Percentiles rank a stretch among this genome's conserved stretches.
Evolutionary conservation across 2,888 invertebrate genomes (phyloP).

Genomic region (Drosophila sordidula): DNA sequence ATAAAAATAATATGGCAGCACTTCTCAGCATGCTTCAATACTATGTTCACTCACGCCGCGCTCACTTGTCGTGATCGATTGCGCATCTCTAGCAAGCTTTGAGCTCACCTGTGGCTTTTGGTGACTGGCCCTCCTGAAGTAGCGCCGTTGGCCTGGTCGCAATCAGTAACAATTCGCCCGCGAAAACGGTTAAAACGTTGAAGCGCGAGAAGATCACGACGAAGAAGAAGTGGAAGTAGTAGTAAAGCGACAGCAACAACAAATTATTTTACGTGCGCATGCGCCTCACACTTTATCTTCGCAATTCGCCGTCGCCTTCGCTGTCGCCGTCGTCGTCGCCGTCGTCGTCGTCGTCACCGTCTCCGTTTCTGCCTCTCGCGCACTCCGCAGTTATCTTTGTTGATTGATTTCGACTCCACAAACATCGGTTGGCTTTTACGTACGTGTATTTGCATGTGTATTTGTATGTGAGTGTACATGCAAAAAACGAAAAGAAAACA

Average conservation of each 20-base stretch:
- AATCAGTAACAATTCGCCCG: slow-evolving; percentile 71
- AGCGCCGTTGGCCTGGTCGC: slow-evolving; percentile 46
- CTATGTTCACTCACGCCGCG: slow-evolving; percentile 24
- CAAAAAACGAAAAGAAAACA: slow-evolving; percentile 38
- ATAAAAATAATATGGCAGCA: not conserved
- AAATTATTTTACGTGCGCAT: slow-evolving; percentile 55
- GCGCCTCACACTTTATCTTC: slow-evolving; percentile 56
- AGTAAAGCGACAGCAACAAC: slow-evolving; percentile 19
- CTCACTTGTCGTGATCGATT: not conserved
- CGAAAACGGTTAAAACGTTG: slow-evolving; percentile 76
- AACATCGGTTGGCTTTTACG: slow-evolving; percentile 37
- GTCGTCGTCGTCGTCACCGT: slow-evolving; percentile 9
- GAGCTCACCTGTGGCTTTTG: slow-evolving; percentile 62
- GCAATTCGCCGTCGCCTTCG: slow-evolving; percentile 42
- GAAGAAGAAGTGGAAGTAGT: slow-evolving; percentile 40
- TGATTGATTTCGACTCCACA: slow-evolving; percentile 56
- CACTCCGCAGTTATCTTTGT: slow-evolving; percentile 33
- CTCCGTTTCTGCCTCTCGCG: slow-evolving; percentile 23
- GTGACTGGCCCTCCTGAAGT: slow-evolving; percentile 54
- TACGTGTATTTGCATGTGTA: slow-evolving; percentile 26
- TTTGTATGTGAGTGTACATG: slow-evolving; percentile 17
- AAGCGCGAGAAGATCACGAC: slow-evolving; percentile 39
- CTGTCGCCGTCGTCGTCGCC: not conserved
- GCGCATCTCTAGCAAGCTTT: slow-evolving; percentile 48
- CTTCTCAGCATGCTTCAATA: not conserved